Conservation (phyloP, 1,140 invertebrate species). For the Conus ventricosus region DNA sequence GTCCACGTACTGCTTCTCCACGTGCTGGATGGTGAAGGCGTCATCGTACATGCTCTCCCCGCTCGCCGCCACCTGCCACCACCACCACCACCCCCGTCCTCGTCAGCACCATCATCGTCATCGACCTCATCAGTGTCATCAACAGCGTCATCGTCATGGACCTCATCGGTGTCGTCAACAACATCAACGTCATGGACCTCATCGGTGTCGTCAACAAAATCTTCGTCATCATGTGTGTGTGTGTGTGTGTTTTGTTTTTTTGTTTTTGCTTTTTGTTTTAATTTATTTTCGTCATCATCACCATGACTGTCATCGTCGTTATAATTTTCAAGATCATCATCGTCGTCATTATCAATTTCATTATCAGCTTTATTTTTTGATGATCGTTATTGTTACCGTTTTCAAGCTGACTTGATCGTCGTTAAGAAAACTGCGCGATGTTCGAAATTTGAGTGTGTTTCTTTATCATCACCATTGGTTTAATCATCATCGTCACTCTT, state of each 20-base stretch:
- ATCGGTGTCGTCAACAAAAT: too few relatives aligned
- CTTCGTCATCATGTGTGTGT: too few relatives aligned
- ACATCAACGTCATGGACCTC: not conserved
- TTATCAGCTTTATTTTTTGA: not conserved
- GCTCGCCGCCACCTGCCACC: constrained; percentile 66
- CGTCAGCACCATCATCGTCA: not conserved
- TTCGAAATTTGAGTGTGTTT: too few relatives aligned
- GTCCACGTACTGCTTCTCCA: constrained; percentile 64
- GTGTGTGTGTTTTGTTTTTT: too few relatives aligned
- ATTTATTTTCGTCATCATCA: not conserved
- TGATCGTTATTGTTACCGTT: not conserved
- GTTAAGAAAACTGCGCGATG: too few relatives aligned
- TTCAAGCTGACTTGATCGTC: not conserved
- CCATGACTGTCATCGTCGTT: not conserved
- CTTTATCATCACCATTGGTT: not conserved
- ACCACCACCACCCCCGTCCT: not conserved
- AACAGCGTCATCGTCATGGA: not conserved
- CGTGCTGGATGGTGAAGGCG: constrained; percentile 73
- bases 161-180: not conserved
- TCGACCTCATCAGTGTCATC: not conserved
- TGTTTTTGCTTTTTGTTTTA: too few relatives aligned
- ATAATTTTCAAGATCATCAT: not conserved
- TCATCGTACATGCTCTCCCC: constrained; percentile 75
- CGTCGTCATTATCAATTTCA: not conserved
- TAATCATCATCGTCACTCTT: not conserved